Conservation (phyloP, 2,888 invertebrate genomes). For the Lapara coniferarum region DNA sequence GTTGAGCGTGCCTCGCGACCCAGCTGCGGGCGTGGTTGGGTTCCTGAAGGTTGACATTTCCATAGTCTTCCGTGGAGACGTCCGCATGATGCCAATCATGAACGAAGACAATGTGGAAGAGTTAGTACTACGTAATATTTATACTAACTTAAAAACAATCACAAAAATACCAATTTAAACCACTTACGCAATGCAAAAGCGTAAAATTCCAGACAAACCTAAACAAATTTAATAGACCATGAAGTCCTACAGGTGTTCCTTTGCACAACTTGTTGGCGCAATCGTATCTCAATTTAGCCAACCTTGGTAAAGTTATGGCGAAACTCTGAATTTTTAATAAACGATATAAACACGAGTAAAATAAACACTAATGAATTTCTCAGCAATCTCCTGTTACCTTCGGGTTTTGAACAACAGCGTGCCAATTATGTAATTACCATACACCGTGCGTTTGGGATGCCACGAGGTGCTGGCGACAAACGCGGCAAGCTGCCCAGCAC, state of each 20-base stretch:
- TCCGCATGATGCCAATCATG: constrained; percentile 77
- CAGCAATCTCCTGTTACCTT: constrained; percentile 88
- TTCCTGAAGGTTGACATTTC: constrained; percentile 92
- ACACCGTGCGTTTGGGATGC: constrained; percentile 76
- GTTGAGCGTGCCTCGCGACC: constrained; percentile 86
- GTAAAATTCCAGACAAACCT: no score
- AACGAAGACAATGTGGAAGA: constrained; percentile 49
- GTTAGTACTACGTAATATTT: constrained; percentile 44
- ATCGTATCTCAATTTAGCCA: no score
- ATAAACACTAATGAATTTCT: constrained; percentile 25
- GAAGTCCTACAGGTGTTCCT: no score
- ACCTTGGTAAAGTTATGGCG: no score
- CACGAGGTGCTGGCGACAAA: constrained; percentile 50
- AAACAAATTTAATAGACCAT: no score
- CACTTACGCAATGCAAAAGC: no score
- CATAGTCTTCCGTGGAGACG: constrained; percentile 88
- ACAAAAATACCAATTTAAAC: no score
- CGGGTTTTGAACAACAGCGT: constrained; percentile 79
- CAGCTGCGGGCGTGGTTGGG: constrained; percentile 85
- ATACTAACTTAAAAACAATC: no score
- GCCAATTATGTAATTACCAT: constrained; percentile 83
- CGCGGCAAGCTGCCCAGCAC: constrained; percentile 60
- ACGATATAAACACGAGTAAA: no score
- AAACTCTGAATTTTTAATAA: constrained; percentile 15
- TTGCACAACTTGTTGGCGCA: no score